A percentile compares a stretch with the other conserved stretches of the same genome.
These are phyloP conservation scores for Cyrtonyx montezumae DNA, from an alignment of 2,113 vertebrate species.

Conservation along the genomic window DNA sequence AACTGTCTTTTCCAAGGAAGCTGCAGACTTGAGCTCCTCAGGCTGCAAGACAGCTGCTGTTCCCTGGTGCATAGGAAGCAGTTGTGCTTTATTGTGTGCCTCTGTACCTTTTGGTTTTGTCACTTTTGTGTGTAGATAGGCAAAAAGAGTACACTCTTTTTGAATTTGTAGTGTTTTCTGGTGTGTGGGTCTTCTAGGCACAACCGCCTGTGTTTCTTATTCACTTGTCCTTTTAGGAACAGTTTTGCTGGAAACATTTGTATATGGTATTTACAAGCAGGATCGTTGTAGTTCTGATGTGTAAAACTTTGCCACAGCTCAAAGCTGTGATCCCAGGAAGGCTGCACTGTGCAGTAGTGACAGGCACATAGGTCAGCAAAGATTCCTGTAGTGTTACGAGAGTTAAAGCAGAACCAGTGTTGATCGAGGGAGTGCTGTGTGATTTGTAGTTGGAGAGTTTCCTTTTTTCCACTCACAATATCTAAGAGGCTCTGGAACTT, in stretches of 20 bases:
- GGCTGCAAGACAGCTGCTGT: neutral
- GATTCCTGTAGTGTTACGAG: neutral
- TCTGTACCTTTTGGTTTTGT: constrained; percentile 13
- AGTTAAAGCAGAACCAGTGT: neutral
- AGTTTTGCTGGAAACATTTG: neutral
- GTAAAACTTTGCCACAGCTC: neutral
- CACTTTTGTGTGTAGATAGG: neutral
- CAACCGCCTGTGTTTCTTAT: neutral
- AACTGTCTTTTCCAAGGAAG: neutral
- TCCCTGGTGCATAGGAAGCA: constrained; percentile 26
- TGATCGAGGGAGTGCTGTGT: neutral
- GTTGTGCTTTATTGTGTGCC: neutral
- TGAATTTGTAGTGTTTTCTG: neutral
- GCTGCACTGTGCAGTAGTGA: accelerated
- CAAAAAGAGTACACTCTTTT: neutral
- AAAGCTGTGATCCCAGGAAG: neutral
- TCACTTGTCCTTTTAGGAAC: neutral
- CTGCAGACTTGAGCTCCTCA: neutral
- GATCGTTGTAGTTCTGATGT: neutral
- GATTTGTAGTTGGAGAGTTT: neutral
- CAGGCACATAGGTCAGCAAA: neutral
- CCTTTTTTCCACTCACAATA: neutral
- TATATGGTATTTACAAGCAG: neutral
- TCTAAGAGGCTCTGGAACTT: neutral
- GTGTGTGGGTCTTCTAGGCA: neutral